phyloP scores from a whole-genome alignment of 2,888 invertebrate genomes.

The Ligdia adustata region DNA sequence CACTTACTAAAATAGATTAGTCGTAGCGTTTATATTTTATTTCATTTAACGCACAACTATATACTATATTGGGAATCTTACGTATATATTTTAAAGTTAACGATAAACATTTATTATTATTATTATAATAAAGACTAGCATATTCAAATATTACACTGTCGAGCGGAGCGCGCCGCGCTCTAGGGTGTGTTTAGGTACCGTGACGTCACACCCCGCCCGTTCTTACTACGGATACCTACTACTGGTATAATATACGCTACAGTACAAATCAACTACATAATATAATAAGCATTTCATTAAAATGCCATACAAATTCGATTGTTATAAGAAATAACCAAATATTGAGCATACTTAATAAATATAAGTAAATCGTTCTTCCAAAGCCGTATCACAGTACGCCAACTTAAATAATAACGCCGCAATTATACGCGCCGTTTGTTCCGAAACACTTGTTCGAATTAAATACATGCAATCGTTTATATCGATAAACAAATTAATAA shows the following conservation, averaged over 20 bases:
- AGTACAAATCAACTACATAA: constrained; percentile 38
- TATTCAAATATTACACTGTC: constrained; percentile 66
- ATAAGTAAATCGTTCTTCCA: constrained; percentile 53
- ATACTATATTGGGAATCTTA: constrained; percentile 59
- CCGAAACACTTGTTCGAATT: constrained; percentile 27
- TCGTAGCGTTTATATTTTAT: constrained; percentile 43
- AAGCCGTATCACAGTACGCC: constrained; percentile 81
- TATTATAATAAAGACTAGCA: constrained; percentile 81
- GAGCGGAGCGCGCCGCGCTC: background rate
- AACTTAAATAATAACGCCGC: constrained; percentile 63
- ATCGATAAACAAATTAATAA: constrained; percentile 8
- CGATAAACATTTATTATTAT: constrained; percentile 57
- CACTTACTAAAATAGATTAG: constrained; percentile 59
- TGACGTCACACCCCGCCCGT: background rate
- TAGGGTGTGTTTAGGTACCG: background rate
- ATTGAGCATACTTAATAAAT: constrained; percentile 78
- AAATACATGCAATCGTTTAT: constrained; percentile 10
- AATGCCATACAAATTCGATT: constrained; percentile 53
- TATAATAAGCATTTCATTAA: constrained; percentile 42
- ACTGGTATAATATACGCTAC: constrained; percentile 32
- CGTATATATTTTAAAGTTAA: constrained; percentile 61
- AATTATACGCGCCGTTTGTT: constrained; percentile 42
- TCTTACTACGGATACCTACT: background rate
- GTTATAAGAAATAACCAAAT: constrained; percentile 57
- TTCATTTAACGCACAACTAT: constrained; percentile 51